Percentiles rank a stretch among this genome's conserved stretches.
These are phyloP conservation scores for Protobothrops flavoviridis DNA, from an alignment of 2,113 vertebrate species.

Conservation along the genomic window DNA sequence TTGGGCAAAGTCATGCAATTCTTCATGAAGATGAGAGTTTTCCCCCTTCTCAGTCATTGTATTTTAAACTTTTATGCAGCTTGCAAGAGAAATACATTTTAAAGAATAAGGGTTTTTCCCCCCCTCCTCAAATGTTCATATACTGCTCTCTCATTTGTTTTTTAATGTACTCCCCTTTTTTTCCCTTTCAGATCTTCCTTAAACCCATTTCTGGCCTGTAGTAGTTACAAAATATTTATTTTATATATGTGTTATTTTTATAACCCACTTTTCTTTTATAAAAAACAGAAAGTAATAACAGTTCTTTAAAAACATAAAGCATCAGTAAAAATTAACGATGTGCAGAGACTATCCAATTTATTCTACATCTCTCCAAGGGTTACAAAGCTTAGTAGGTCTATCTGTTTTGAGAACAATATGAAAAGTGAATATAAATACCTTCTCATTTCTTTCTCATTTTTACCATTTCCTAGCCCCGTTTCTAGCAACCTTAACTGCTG, in stretches of 20 bases:
- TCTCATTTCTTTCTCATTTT: neutral
- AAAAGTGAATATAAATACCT: neutral
- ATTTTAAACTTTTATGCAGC: neutral
- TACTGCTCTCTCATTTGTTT: neutral
- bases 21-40: neutral
- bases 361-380: neutral
- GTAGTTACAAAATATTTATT: neutral
- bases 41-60: neutral
- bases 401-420: neutral
- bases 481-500: neutral
- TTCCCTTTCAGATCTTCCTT: too few relatives aligned
- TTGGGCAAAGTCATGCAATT: constrained; percentile 1
- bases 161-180: neutral
- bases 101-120: neutral
- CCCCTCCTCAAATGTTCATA: neutral
- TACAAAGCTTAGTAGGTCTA: neutral
- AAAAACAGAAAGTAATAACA: neutral
- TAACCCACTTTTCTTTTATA: neutral
- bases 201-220: neutral
- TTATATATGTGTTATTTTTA: neutral
- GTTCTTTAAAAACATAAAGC: neutral
- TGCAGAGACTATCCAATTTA: neutral
- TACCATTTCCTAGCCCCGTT: neutral
- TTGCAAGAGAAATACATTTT: neutral
- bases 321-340: neutral